phyloP scores from a whole-genome alignment of 37 sponge, comb jelly and placozoan genomes.

The Petrosia ficiformis region DNA sequence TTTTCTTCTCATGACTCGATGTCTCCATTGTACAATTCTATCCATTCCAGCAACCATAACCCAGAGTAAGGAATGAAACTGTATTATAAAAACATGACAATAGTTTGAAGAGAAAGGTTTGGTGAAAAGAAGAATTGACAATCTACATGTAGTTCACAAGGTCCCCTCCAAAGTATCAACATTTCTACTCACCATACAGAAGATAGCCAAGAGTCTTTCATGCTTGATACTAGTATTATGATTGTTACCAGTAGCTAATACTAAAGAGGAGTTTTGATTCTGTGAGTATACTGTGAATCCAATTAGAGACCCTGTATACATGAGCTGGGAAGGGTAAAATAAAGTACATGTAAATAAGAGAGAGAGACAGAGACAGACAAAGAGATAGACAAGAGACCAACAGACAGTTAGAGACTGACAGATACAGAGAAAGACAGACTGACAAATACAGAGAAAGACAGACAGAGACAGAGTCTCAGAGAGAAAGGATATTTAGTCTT shows the following conservation, averaged over 20 bases:
- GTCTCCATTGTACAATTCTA: constrained; percentile 62
- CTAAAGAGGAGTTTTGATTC: constrained; percentile 12
- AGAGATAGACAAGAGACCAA: constrained; percentile 1
- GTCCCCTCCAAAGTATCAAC: too few species aligned
- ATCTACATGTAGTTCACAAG: too few species aligned
- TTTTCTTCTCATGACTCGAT: constrained; percentile 57
- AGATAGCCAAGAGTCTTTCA: background rate
- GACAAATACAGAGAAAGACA: background rate
- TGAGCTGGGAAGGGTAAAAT: constrained; percentile 11
- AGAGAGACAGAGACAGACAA: constrained; percentile 9
- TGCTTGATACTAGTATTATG: background rate
- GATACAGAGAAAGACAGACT: background rate
- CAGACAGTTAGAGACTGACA: background rate
- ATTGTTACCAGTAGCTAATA: background rate
- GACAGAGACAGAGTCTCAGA: background rate
- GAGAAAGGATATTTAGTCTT: background rate
- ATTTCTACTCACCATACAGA: background rate
- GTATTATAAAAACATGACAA: constrained; percentile 38
- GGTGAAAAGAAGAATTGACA: too few species aligned
- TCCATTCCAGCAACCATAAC: constrained; percentile 5
- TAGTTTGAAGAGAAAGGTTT: constrained; percentile 5
- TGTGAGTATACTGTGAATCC: constrained; percentile 17
- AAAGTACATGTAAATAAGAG: background rate
- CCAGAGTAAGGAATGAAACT: constrained; percentile 54
- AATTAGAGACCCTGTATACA: background rate